Base-by-base conservation (phyloP, 2,113 vertebrate species). In the Saguinus imperator region DNA sequence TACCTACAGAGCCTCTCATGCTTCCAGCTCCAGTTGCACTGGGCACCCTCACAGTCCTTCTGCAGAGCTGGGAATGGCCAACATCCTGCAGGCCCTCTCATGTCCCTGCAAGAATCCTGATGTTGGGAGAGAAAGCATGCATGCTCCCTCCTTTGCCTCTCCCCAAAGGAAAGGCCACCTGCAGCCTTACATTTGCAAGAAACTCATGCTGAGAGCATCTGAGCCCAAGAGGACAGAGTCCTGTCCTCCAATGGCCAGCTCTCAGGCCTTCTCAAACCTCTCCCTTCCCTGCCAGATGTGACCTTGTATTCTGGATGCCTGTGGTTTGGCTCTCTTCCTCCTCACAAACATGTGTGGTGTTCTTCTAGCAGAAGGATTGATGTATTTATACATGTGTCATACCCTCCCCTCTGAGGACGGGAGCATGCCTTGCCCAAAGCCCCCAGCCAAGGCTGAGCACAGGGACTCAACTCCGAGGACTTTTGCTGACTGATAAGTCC, bases 121-220 rank as follows among this genome's bases (percentile, higher is more conserved):
- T 8, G 5, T 2, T 17, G n/a, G 35, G 17, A 25, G 9, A 75
- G n/a, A 32, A 25, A 16, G n/a, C 6, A 66, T 1, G 1, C 25
- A 10, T 3, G 2, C 25, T 25, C 40, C 35, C 18, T 25, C 20
- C 12, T 25, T 25, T 7, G 5, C 6, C 35, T 14, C 25, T 14
- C 21, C 14, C 55, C 40, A 27, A 58, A 64, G 52, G 40, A 72
- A 50, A 17, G n/a, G 18, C 45, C 50, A 23, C 16, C 35, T 1
- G 11, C 48, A 76, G 68, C 9, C 85, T 70, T 43, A 3, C 1
- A n/a, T 84, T 25, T 40, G 8, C 32, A 45, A 25, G 43, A 23
- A 25, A 50, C 4, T 13, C 35, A 61, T n/a, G 64, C 27, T 73
- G 43, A 70, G 25, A 70, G 32, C 77, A 17, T 6, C 6, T 11